These are phyloP conservation scores for Propithecus perrieri DNA, from an alignment of 2,797 vertebrate genomes.

Conservation along the genomic window DNA sequence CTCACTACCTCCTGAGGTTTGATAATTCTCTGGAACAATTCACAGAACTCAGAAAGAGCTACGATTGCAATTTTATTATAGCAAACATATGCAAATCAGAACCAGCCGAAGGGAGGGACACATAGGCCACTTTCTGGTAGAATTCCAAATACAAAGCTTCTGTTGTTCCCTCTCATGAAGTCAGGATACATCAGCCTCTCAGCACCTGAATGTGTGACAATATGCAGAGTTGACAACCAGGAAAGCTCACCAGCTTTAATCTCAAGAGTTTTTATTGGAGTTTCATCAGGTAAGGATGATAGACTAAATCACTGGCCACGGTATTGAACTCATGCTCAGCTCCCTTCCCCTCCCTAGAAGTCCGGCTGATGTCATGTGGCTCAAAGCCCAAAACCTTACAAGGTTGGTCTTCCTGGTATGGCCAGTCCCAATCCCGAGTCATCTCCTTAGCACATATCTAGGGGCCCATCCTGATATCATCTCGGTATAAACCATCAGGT, in stretches of 20 bases:
- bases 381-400: neutral
- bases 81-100: neutral
- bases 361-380: neutral
- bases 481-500: neutral
- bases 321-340: neutral
- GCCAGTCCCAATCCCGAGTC: neutral
- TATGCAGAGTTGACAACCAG: neutral
- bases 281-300: neutral
- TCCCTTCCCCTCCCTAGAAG: neutral
- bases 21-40: neutral
- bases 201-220: neutral
- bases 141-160: neutral
- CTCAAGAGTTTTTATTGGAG: neutral
- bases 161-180: neutral
- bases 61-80: neutral
- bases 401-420: neutral
- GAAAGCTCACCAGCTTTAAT: neutral
- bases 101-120: neutral
- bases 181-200: neutral
- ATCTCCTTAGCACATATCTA: neutral
- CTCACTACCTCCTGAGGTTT: neutral
- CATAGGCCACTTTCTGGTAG: neutral
- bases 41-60: neutral
- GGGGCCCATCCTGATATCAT: neutral
- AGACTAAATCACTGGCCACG: neutral